Conservation (phyloP, 1,140 invertebrate species). For the Triops cancriformis region DNA sequence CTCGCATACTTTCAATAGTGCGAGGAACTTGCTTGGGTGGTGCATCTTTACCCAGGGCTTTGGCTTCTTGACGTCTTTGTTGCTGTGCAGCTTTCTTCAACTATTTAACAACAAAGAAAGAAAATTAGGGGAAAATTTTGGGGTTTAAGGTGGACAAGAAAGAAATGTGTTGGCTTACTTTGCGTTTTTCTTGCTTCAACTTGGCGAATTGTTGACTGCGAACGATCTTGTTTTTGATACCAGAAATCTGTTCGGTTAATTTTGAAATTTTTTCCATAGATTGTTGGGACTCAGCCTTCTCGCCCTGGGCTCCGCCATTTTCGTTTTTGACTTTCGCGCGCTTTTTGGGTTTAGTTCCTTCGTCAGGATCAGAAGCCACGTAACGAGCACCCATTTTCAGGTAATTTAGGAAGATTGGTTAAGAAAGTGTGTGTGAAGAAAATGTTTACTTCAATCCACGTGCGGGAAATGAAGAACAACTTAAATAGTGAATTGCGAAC, state of each 20-base stretch:
- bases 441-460: background rate
- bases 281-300: background rate
- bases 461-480: background rate
- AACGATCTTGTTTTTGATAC: constrained; percentile 24
- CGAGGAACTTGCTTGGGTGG: constrained; percentile 67
- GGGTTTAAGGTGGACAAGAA: background rate
- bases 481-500: too few relatives aligned
- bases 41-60: constrained; percentile 39
- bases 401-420: background rate
- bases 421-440: background rate
- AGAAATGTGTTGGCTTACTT: background rate
- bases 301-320: background rate
- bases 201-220: constrained; percentile 20
- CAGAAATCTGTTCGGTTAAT: constrained; percentile 4
- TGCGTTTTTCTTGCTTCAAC: constrained; percentile 25
- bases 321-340: background rate
- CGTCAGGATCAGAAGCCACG: background rate
- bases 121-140: background rate
- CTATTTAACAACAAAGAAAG: background rate
- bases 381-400: background rate
- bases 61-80: constrained; percentile 21
- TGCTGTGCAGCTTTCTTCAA: constrained; percentile 23
- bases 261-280: constrained; percentile 13
- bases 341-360: background rate
- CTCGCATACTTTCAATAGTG: constrained; percentile 84